Evolutionary conservation across 2,888 invertebrate genomes (phyloP).

Genomic region (Drosophila recens): DNA sequence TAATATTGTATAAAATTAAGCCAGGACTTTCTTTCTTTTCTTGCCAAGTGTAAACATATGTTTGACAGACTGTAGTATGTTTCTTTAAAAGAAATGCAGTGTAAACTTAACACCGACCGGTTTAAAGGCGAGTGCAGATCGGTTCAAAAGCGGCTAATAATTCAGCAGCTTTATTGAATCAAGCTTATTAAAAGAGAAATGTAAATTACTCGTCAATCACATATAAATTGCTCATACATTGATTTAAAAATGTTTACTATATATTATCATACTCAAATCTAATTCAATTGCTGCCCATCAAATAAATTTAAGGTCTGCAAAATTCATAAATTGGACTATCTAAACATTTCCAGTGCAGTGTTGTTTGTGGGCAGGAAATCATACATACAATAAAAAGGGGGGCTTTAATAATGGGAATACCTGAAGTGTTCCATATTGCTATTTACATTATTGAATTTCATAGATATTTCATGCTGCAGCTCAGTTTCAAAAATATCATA

Average conservation of each 20-base stretch:
- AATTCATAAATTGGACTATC: slow-evolving; percentile 13
- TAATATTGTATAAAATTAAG: no score
- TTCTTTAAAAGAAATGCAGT: slow-evolving; percentile 11
- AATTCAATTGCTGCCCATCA: slow-evolving; percentile 26
- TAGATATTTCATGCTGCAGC: not conserved
- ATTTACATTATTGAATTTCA: not conserved
- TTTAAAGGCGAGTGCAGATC: slow-evolving; percentile 11
- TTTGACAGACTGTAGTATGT: not conserved
- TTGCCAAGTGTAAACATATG: no score
- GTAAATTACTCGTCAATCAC: slow-evolving; percentile 16
- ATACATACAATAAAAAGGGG: not conserved
- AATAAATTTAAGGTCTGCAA: slow-evolving; percentile 19
- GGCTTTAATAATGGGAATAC: no score
- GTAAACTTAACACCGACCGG: slow-evolving; percentile 3
- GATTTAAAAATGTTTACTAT: not conserved
- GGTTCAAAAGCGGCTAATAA: not conserved
- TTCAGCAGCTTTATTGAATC: not conserved
- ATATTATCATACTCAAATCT: slow-evolving; percentile 4
- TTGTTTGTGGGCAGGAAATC: slow-evolving; percentile 1
- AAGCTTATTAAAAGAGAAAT: slow-evolving; percentile 24
- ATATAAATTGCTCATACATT: not conserved
- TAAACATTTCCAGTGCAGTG: slow-evolving; percentile 1
- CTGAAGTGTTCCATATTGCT: not conserved
- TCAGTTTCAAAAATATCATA: no score
- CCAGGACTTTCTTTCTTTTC: no score